Conservation (phyloP, 2,113 vertebrate species). For the Machaerirhynchus nigripectus region DNA sequence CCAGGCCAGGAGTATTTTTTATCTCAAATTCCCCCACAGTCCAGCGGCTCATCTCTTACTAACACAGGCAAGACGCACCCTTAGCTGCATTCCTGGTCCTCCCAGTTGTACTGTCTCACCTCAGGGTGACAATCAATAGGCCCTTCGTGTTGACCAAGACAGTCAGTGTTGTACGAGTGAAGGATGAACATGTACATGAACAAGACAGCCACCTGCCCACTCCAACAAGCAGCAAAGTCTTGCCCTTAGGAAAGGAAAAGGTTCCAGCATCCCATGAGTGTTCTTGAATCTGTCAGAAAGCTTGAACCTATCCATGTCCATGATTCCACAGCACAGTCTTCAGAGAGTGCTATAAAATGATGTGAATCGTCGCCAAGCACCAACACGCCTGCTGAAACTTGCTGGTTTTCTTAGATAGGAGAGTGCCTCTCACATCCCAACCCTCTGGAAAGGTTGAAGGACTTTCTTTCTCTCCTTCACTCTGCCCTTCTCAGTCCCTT, state of each 20-base stretch:
- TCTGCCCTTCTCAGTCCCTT: not conserved
- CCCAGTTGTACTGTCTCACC: not conserved
- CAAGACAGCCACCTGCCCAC: not conserved
- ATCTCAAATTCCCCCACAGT: not conserved
- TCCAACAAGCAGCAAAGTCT: not conserved
- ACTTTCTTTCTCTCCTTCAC: not conserved
- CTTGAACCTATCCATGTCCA: not conserved
- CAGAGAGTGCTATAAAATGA: not conserved
- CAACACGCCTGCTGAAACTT: not conserved
- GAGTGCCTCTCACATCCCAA: not conserved
- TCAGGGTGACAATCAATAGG: not conserved
- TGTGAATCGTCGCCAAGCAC: not conserved
- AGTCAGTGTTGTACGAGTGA: fast-evolving
- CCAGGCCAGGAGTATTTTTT: not conserved
- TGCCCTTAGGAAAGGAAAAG: not conserved
- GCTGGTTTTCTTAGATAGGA: not conserved
- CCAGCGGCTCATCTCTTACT: not conserved
- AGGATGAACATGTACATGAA: not conserved
- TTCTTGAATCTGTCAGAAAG: not conserved
- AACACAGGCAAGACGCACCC: not conserved
- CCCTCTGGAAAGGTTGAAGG: not conserved
- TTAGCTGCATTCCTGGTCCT: not conserved
- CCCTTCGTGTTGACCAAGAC: not conserved
- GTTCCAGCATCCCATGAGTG: not conserved
- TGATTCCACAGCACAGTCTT: not conserved